phyloP scores from a whole-genome alignment of 2,113 vertebrate genomes.

The Vanacampus margaritifer region DNA sequence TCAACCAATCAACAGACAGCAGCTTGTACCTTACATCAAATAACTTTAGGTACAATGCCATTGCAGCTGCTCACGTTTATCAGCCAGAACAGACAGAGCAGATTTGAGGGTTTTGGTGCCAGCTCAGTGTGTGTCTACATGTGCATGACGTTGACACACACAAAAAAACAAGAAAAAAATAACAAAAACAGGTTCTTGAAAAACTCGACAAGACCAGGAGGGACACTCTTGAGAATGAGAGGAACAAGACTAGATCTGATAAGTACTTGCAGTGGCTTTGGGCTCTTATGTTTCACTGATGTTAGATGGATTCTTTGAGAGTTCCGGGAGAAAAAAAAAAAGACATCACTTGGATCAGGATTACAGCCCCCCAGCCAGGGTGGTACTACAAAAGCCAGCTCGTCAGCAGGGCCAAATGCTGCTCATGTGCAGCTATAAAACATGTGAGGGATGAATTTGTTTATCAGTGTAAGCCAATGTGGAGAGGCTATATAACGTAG shows the following conservation, averaged over 20 bases:
- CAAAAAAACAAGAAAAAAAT: too few species aligned
- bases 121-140: neutral
- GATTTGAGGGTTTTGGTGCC: slow-evolving; percentile 29
- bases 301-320: slow-evolving; percentile 19
- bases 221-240: neutral
- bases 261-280: neutral
- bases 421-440: neutral
- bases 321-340: slow-evolving; percentile 10
- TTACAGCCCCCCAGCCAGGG: slow-evolving; percentile 25
- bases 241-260: slow-evolving; percentile 21
- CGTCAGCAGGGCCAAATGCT: neutral
- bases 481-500: neutral
- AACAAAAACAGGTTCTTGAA: neutral
- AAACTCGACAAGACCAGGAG: slow-evolving; percentile 1
- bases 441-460: neutral
- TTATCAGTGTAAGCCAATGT: neutral
- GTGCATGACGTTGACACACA: neutral
- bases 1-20: neutral
- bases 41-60: slow-evolving; percentile 8
- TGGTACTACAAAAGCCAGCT: neutral
- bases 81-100: slow-evolving; percentile 27
- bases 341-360: slow-evolving; percentile 30
- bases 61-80: slow-evolving; percentile 54
- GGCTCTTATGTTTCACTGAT: slow-evolving; percentile 1
- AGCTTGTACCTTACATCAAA: neutral